Evolutionary conservation across 2,888 invertebrate species (phyloP).

Genomic region (Drosophila paranaensis): DNA sequence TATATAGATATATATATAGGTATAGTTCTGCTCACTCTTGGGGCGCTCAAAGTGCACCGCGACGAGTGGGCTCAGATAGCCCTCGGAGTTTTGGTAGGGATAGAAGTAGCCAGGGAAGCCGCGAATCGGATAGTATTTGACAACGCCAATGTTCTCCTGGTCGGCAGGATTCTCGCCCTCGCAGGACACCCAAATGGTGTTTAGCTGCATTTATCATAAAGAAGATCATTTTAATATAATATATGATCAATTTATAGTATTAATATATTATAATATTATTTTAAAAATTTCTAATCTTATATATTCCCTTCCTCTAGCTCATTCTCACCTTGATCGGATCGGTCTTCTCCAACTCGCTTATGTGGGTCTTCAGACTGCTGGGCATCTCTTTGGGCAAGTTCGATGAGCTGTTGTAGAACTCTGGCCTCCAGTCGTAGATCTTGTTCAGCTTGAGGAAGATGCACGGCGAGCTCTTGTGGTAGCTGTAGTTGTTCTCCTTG

Average conservation of each 20-base stretch:
- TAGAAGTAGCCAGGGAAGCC: slow-evolving; percentile 96
- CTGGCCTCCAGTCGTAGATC: slow-evolving; percentile 95
- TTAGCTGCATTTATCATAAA: slow-evolving; percentile 85
- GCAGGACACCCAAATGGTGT: slow-evolving; percentile 96
- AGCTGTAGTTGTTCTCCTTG: slow-evolving; percentile 93
- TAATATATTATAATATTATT: not conserved
- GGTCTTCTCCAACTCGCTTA: slow-evolving; percentile 85
- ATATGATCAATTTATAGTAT: not conserved
- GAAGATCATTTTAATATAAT: not conserved
- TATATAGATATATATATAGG: not conserved
- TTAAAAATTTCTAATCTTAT: not conserved
- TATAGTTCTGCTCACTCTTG: slow-evolving; percentile 88
- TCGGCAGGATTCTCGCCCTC: slow-evolving; percentile 97
- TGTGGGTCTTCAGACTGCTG: slow-evolving; percentile 88
- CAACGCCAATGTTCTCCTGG: slow-evolving; percentile 94
- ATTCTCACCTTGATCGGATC: slow-evolving; percentile 84
- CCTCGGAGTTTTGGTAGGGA: slow-evolving; percentile 94
- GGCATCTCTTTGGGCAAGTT: slow-evolving; percentile 92
- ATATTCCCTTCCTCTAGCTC: not conserved
- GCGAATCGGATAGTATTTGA: slow-evolving; percentile 91
- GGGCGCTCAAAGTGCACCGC: slow-evolving; percentile 94
- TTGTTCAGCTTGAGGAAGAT: slow-evolving; percentile 97
- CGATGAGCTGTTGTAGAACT: slow-evolving; percentile 90
- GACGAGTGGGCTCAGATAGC: slow-evolving; percentile 94
- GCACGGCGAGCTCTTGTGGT: slow-evolving; percentile 96